Conservation (phyloP, 1,140 invertebrate species). For the Bombus impatiens region DNA sequence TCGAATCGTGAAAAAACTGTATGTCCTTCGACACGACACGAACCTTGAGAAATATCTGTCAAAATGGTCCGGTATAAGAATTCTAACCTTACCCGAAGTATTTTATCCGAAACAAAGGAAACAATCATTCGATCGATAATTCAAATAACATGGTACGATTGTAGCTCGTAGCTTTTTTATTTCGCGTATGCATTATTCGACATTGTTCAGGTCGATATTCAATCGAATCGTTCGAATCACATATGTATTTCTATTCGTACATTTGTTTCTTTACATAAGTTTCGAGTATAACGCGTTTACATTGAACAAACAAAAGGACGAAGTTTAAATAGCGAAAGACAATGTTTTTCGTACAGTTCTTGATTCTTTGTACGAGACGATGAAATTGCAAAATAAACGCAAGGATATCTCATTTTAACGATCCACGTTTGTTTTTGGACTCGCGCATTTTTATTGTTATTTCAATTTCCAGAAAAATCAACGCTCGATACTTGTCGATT, state of each 20-base stretch:
- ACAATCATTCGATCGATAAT: background rate
- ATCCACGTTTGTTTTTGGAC: background rate
- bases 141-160: background rate
- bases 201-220: background rate
- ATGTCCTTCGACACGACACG: background rate
- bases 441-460: background rate
- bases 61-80: background rate
- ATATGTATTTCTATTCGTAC: background rate
- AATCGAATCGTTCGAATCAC: background rate
- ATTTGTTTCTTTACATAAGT: background rate
- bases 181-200: background rate
- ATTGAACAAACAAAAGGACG: background rate
- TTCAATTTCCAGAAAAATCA: background rate
- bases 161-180: background rate
- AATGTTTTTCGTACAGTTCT: background rate
- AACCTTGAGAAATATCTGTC: slow-evolving; percentile 24
- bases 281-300: background rate
- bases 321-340: background rate
- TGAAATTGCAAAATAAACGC: background rate
- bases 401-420: background rate
- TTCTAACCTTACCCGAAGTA: background rate
- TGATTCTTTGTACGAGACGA: background rate
- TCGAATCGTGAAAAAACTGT: slow-evolving; percentile 21
- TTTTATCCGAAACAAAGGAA: background rate
- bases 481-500: background rate